Conservation (phyloP, 2,797 vertebrate genomes). For the Gallinago stenura region DNA sequence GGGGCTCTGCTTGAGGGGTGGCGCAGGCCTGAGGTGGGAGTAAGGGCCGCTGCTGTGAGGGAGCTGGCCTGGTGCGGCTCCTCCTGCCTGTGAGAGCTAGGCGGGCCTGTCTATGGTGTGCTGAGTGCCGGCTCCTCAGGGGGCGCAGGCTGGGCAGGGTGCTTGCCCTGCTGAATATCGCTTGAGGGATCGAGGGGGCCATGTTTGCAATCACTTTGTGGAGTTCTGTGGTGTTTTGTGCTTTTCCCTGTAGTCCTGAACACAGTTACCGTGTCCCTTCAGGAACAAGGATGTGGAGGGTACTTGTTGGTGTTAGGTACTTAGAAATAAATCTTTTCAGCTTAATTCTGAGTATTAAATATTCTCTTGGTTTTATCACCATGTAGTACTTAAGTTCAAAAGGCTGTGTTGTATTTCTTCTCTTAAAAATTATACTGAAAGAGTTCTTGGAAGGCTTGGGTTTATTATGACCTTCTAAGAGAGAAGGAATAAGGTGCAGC, state of each 20-base stretch:
- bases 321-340: background rate
- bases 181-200: accelerated
- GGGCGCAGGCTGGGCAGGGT: accelerated
- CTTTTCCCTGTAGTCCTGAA: background rate
- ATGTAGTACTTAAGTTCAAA: background rate
- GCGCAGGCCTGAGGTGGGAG: background rate
- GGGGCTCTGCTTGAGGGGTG: accelerated
- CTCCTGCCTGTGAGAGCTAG: background rate
- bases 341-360: accelerated
- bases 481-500: background rate
- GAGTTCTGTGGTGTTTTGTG: accelerated
- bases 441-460: background rate
- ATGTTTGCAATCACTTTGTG: background rate
- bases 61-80: accelerated
- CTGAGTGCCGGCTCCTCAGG: accelerated
- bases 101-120: accelerated
- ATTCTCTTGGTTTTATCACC: accelerated
- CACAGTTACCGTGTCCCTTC: accelerated
- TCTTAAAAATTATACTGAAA: background rate
- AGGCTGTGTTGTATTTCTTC: accelerated
- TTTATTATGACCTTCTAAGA: background rate
- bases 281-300: accelerated
- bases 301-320: accelerated
- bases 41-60: accelerated
- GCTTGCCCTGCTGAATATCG: accelerated